phyloP scores from a whole-genome alignment of 2,113 vertebrate genomes.

The Psittacula cyanocephala region DNA sequence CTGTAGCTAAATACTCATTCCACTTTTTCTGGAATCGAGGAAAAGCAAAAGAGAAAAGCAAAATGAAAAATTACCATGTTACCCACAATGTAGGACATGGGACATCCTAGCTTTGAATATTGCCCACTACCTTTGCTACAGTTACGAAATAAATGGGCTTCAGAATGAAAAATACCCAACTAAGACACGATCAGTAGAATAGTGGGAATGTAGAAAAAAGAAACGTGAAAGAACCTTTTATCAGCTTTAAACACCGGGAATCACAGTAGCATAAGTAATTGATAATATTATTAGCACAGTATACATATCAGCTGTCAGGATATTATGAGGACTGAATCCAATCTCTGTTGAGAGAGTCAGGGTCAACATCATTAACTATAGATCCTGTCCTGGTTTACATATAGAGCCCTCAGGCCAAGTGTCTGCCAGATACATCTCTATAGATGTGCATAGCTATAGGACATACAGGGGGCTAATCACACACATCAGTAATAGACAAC shows the following conservation, averaged over 20 bases:
- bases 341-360: constrained; percentile 94
- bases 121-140: background rate
- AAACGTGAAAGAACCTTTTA: constrained; percentile 56
- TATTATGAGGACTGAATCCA: constrained; percentile 97
- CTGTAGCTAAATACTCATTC: background rate
- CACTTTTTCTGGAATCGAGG: background rate
- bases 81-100: background rate
- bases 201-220: constrained; percentile 10
- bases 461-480: constrained; percentile 87
- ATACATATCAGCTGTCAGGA: constrained; percentile 97
- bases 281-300: constrained; percentile 94
- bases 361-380: constrained; percentile 99
- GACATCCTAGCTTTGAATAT: background rate
- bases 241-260: constrained; percentile 51
- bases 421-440: constrained; percentile 93
- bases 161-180: background rate
- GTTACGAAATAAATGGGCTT: background rate
- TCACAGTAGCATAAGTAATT: constrained; percentile 83
- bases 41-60: background rate
- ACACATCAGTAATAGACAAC: constrained; percentile 91
- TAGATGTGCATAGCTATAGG: constrained; percentile 81
- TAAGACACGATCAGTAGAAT: background rate
- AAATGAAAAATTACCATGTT: background rate
- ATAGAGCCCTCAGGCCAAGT: constrained; percentile 90
- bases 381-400: constrained; percentile 81